Base-by-base conservation (phyloP, 2,113 vertebrate genomes). In the Gasterosteus nipponicus region DNA sequence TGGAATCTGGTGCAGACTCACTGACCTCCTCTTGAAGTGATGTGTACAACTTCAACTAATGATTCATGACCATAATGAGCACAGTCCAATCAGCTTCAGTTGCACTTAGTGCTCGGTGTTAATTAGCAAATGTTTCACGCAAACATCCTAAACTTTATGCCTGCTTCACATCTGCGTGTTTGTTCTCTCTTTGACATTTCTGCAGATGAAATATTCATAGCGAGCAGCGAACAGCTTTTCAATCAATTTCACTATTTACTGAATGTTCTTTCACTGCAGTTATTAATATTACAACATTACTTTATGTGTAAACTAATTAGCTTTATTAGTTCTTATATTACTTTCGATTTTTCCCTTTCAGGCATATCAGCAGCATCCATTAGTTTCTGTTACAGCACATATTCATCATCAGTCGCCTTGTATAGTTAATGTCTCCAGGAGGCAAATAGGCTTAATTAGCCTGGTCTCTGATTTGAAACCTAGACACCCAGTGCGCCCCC, bases 201-300 rank as follows among this genome's bases (percentile, higher is more conserved):
- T 71, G 59, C n/a, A 31, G 35, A 83, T 89, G 39, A 89, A 89
- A 90, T 79, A 90, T 90, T 91, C 57, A 88, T 69, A 16, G 26
- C 11, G 11, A 67, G 46, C 54, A 67, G 41, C 49, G 66, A 70
- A 33, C 69, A 75, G 78, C 56, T 63, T 80, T 79, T 65, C 46
- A 80, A 26, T 70, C 76, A 66, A 47, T 67, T 41, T 53, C 10
- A 74, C 64, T 47, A 69, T 61, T 78, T 66, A 73, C 38, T 26
- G 7, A 33, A 18, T 11, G 57, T 44, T 76, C 46, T 10, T 42
- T 65, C 19, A 29, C 53, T 56, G 39, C 67, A 65, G 31, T 79
- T 57, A 76, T 82, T 78, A 60, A 82, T 77, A 42, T 42, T 69
- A 44, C 60, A 78, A 74, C 15, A 1, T 12, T 42, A 11, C 29